phyloP scores from a whole-genome alignment of 2,797 vertebrate genomes.

The Naso thynnoides region DNA sequence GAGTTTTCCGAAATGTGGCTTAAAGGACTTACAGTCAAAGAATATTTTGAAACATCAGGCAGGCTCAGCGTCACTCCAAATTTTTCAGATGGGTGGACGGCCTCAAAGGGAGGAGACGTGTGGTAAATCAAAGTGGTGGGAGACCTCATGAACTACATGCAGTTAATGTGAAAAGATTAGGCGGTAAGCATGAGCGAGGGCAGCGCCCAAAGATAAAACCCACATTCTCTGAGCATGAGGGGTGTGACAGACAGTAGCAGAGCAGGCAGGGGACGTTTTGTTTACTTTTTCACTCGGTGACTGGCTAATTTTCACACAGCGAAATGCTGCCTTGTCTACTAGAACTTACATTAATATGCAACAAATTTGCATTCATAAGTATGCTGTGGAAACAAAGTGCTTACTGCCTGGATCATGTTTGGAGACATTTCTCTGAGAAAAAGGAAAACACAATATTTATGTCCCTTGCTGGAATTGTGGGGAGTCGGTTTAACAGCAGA shows the following conservation, averaged over 20 bases:
- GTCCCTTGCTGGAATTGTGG: no score
- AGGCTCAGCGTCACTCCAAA: slow-evolving; percentile 30
- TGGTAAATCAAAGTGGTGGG: slow-evolving; percentile 40
- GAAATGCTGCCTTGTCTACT: no score
- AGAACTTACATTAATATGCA: no score
- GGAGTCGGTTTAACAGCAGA: no score
- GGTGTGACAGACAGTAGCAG: slow-evolving; percentile 1
- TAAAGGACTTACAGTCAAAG: slow-evolving; percentile 35
- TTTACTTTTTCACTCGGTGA: slow-evolving; percentile 4
- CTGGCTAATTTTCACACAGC: neutral
- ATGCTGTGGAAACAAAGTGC: no score
- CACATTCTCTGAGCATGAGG: slow-evolving; percentile 7
- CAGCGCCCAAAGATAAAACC: slow-evolving; percentile 25
- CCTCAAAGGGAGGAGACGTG: slow-evolving; percentile 46
- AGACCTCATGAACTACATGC: slow-evolving; percentile 35
- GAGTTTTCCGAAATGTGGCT: slow-evolving; percentile 4
- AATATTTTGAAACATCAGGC: slow-evolving; percentile 40
- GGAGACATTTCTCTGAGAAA: no score
- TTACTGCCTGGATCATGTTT: no score
- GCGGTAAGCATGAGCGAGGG: slow-evolving; percentile 25
- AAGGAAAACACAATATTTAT: no score
- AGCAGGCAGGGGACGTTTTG: slow-evolving; percentile 1
- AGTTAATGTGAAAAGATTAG: slow-evolving; percentile 54
- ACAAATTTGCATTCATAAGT: no score
- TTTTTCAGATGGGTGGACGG: slow-evolving; percentile 46